Conservation (phyloP, 2,888 invertebrate species). For the Sclerodermus sp. region DNA sequence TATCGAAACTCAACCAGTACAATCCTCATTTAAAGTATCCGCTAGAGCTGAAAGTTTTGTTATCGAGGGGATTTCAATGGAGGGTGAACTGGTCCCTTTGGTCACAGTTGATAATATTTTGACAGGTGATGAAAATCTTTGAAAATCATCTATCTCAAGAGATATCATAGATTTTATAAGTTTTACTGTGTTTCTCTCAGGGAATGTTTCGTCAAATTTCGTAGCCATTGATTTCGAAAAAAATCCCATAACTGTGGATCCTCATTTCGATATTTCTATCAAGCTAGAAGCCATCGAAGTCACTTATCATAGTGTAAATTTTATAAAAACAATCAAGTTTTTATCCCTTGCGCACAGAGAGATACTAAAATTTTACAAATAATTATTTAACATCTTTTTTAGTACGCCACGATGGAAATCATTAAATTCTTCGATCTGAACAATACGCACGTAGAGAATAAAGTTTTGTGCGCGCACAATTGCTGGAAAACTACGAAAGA, state of each 20-base stretch:
- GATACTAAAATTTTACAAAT: background rate
- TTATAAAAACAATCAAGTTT: too few species aligned
- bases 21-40: constrained; percentile 70
- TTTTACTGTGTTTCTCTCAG: too few species aligned
- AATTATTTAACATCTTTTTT: constrained; percentile 35
- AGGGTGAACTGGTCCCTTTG: constrained; percentile 73
- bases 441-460: constrained; percentile 59
- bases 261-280: constrained; percentile 69
- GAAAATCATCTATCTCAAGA: background rate
- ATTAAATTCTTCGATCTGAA: constrained; percentile 70
- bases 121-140: constrained; percentile 42
- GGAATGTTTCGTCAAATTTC: constrained; percentile 70
- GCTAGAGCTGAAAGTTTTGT: constrained; percentile 75
- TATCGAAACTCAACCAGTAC: constrained; percentile 69
- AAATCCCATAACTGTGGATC: constrained; percentile 67
- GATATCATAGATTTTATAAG: background rate
- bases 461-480: constrained; percentile 45
- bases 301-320: constrained; percentile 77
- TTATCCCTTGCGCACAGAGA: too few species aligned
- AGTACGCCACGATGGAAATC: constrained; percentile 75
- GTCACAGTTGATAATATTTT: constrained; percentile 65
- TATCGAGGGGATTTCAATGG: constrained; percentile 72
- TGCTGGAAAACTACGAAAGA: constrained; percentile 46
- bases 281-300: constrained; percentile 75
- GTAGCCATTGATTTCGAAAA: constrained; percentile 76